phyloP scores from a whole-genome alignment of 2,888 invertebrate genomes.

The Tipula vernalis region DNA sequence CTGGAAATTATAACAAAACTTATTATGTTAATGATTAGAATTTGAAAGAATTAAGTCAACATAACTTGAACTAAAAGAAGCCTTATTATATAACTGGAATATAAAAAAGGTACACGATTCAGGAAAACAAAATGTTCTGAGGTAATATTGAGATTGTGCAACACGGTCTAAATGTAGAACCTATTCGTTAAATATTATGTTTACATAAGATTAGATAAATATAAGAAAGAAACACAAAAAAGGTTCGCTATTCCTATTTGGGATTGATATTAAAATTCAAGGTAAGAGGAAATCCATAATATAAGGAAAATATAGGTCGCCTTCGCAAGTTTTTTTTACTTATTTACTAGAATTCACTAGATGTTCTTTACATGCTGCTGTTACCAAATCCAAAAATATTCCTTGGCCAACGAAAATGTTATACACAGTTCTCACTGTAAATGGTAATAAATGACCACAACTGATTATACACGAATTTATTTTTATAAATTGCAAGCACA shows the following conservation, averaged over 20 bases:
- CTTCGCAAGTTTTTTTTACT: neutral
- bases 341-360: neutral
- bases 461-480: neutral
- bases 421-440: neutral
- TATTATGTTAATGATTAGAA: no score
- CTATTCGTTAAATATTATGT: no score
- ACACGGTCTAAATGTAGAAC: no score
- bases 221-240: neutral
- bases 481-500: neutral
- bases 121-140: no score
- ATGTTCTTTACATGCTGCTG: neutral
- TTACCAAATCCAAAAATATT: neutral
- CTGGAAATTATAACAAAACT: no score
- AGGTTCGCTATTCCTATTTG: neutral
- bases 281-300: neutral
- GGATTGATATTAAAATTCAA: neutral
- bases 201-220: neutral
- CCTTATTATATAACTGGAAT: no score
- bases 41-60: no score
- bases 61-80: no score
- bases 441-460: neutral
- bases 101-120: no score
- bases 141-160: no score
- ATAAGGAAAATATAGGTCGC: neutral
- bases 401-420: neutral